These are phyloP conservation scores for Tyto alba DNA, from an alignment of 2,113 vertebrate species.

Conservation along the genomic window DNA sequence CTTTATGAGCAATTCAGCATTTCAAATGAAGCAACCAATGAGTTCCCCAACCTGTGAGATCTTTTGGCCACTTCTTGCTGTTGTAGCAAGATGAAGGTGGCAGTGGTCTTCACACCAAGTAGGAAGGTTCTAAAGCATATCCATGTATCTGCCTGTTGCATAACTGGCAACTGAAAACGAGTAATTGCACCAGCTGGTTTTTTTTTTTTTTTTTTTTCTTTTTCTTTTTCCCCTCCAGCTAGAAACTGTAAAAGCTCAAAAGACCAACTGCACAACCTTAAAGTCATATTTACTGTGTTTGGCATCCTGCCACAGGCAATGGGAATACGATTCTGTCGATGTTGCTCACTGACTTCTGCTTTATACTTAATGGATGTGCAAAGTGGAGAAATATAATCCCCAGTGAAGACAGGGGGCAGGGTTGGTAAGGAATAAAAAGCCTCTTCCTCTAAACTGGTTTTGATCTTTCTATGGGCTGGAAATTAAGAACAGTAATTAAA, in stretches of 20 bases:
- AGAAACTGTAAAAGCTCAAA: not conserved
- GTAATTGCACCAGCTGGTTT: not conserved
- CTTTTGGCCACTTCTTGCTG: not conserved
- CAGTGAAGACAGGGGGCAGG: not conserved
- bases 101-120: not conserved
- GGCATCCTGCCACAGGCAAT: not conserved
- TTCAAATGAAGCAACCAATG: not conserved
- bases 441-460: not conserved
- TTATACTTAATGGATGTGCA: not conserved
- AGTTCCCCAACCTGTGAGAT: not conserved
- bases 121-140: not conserved
- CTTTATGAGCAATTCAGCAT: not conserved
- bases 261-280: not conserved
- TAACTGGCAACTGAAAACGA: not conserved
- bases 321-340: not conserved
- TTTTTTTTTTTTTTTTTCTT: not conserved
- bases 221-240: not conserved
- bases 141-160: not conserved
- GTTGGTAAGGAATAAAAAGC: not conserved
- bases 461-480: not conserved
- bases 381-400: not conserved
- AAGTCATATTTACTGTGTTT: not conserved
- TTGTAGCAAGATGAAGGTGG: not conserved
- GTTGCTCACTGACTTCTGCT: not conserved
- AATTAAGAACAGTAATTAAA: constrained; percentile 10